phyloP scores from a whole-genome alignment of 2,888 invertebrate genomes.

The Tyria jacobaeae region DNA sequence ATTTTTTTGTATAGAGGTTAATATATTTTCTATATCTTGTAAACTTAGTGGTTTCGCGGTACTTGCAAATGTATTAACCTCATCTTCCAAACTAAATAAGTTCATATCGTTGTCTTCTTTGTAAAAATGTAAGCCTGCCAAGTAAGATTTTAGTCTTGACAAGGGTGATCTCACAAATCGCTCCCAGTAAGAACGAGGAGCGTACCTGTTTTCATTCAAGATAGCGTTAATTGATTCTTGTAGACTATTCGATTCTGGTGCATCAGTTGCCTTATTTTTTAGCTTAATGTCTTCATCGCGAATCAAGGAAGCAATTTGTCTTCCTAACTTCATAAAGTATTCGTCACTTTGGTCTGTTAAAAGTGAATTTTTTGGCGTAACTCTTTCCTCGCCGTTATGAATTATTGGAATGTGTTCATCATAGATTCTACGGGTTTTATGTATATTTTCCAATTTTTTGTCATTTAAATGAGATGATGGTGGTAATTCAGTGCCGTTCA shows the following conservation, averaged over 20 bases:
- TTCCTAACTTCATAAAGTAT: conserved; percentile 73
- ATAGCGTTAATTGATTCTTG: conserved; percentile 51
- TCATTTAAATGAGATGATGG: conserved; percentile 19
- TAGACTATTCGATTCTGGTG: conserved; percentile 42
- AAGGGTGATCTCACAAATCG: conserved; percentile 74
- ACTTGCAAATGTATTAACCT: conserved; percentile 65
- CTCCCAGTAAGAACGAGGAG: conserved; percentile 75
- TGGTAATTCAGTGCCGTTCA: conserved; percentile 50
- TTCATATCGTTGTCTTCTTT: conserved; percentile 64
- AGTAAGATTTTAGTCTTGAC: conserved; percentile 35
- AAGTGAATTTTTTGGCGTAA: conserved; percentile 26
- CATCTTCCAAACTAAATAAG: conserved; percentile 72
- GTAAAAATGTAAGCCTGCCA: conserved; percentile 49
- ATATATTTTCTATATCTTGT: conserved; percentile 73
- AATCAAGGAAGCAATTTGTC: conserved; percentile 76
- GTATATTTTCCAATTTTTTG: conserved; percentile 11
- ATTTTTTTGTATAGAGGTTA: conserved; percentile 60
- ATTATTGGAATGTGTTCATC: conserved; percentile 35
- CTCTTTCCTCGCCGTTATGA: conserved; percentile 20
- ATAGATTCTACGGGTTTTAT: conserved; percentile 39
- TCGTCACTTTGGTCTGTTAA: conserved; percentile 56
- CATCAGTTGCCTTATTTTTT: conserved; percentile 58
- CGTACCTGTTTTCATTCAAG: conserved; percentile 61
- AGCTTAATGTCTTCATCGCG: conserved; percentile 62
- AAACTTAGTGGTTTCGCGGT: conserved; percentile 61